Evolutionary conservation across 2,888 invertebrate genomes (phyloP), one percentile per base, ranked within the genome.

Genomic region (Tipula lateralis): DNA sequence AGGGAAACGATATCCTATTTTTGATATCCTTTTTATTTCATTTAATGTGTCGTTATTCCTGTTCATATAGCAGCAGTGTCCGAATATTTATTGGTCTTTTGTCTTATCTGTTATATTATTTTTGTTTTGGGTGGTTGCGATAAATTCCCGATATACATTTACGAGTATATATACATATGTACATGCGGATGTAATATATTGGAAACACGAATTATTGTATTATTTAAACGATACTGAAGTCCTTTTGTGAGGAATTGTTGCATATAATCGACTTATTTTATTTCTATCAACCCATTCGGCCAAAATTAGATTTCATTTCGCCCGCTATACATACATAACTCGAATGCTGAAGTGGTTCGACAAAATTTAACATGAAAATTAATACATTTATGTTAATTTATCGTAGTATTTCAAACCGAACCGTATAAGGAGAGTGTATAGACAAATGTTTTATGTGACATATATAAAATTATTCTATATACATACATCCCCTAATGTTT

Each of bases 31-130:
- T 66, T 66, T 66, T 66, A 66, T 66, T 66, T 66, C 66, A 66
- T 24, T 66, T 66, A 66, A 66, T 66, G 66, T 66, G 24, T 66
- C 66, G 66, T 66, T 66, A 66, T 66, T 66, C 66, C 66, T 24
- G 66, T 66, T 66, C 66, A 66, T 66, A 24, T 66, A 66, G 66
- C 24, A 66, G 24, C 66, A 24, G 24, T 66, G 66, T 66, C 66
- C 66, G 66, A 66, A 66, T 66, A 66, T 66, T 66, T 66, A 66
- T 66, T 66, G 66, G 66, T 66, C 66, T 66, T 66, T 66, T 66
- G 24, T 66, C 66, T 66, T 66, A 66, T 66, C 24, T 66, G 9
- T 66, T 66, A 7, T 19, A 24, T 24, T 66, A 66, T 66, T 66
- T 66, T 66, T 66, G 0, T 19, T 19, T n/a, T 24, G 66, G 66